phyloP scores from a whole-genome alignment of 2,797 vertebrate species.

The Tokudaia tokunoshimensis region DNA sequence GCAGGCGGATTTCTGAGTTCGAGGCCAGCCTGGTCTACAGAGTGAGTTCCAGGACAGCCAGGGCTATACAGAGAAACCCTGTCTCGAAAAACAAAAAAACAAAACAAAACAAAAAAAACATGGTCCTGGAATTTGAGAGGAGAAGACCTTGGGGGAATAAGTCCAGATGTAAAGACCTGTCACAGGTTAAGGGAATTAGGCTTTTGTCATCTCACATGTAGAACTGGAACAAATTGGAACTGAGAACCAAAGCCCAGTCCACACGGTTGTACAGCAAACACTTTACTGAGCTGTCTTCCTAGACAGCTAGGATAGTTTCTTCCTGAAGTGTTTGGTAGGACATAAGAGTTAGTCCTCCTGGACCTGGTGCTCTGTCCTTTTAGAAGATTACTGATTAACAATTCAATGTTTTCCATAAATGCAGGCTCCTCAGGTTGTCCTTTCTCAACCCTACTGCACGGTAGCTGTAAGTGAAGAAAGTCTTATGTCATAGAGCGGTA shows the following conservation, averaged over 20 bases:
- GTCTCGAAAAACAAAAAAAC: too few species aligned
- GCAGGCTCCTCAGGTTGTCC: not conserved
- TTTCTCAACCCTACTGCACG: not conserved
- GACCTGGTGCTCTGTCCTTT: not conserved
- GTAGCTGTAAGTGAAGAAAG: not conserved
- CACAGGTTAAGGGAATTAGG: conserved; percentile 65
- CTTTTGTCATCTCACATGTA: conserved; percentile 48
- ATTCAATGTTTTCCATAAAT: not conserved
- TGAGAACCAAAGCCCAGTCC: not conserved
- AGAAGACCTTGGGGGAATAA: conserved; percentile 16
- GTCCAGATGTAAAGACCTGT: conserved; percentile 70
- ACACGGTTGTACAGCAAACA: too few species aligned
- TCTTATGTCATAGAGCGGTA: not conserved
- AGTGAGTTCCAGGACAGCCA: too few species aligned
- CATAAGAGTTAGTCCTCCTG: not conserved
- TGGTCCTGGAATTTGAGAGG: too few species aligned
- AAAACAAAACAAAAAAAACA: too few species aligned
- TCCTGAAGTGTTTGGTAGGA: not conserved
- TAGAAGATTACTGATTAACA: not conserved
- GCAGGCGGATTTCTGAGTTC: too few species aligned
- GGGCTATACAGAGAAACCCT: too few species aligned
- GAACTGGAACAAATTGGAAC: not conserved
- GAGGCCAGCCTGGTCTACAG: too few species aligned
- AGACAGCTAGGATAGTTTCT: not conserved
- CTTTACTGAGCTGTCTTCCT: not conserved